A percentile compares a stretch with the other conserved stretches of the same genome.
These are phyloP conservation scores for Zoanthus sansibaricus DNA, from an alignment of 92 coral and sea anemone species.

Conservation along the genomic window DNA sequence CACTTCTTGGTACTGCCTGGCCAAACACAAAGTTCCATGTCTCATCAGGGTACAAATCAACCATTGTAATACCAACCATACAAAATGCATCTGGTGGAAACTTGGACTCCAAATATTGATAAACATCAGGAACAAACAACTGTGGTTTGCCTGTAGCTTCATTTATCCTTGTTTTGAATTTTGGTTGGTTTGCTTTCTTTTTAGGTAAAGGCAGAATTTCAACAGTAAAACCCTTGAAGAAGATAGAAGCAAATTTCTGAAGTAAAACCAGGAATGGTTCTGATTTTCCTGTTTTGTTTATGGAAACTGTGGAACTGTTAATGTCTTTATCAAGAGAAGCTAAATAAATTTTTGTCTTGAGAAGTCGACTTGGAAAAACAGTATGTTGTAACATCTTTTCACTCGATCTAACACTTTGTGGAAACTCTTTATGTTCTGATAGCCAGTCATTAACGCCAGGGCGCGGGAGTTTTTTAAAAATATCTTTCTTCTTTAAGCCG, in stretches of 20 bases:
- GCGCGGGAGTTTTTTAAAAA: constrained; percentile 47
- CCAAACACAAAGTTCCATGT: constrained; percentile 68
- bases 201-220: constrained; percentile 32
- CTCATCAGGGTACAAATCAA: constrained; percentile 64
- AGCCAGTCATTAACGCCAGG: constrained; percentile 59
- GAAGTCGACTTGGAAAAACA: constrained; percentile 20
- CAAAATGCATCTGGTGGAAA: constrained; percentile 58
- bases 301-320: constrained; percentile 32
- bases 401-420: constrained; percentile 54
- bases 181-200: constrained; percentile 22
- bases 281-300: constrained; percentile 23
- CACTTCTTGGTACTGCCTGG: constrained; percentile 43
- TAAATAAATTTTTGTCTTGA: constrained; percentile 56
- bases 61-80: constrained; percentile 67
- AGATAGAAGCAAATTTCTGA: constrained; percentile 51
- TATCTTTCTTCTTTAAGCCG: constrained; percentile 8
- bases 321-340: constrained; percentile 57
- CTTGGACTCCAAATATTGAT: constrained; percentile 19
- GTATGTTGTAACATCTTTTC: background rate
- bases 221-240: constrained; percentile 55
- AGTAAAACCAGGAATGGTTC: constrained; percentile 51
- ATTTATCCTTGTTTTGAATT: constrained; percentile 56
- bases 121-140: constrained; percentile 50
- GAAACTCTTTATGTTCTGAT: constrained; percentile 46
- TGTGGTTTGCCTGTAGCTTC: constrained; percentile 23